phyloP scores from a whole-genome alignment of 2,888 invertebrate species.

The Abscondita cerata region DNA sequence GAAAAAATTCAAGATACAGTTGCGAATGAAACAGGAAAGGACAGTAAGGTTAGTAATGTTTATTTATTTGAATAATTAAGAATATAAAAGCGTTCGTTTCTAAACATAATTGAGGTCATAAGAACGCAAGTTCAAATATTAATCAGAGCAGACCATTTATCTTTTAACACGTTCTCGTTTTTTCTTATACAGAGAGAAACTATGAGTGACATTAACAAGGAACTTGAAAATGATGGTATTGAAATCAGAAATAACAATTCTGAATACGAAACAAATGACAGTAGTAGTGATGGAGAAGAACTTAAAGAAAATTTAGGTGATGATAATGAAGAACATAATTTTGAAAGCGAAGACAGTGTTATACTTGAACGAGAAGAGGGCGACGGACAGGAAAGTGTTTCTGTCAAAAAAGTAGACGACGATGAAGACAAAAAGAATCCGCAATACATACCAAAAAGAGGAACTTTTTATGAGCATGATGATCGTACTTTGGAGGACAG shows the following conservation, averaged over 20 bases:
- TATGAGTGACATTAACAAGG: constrained; percentile 4
- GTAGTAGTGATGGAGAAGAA: constrained; percentile 47
- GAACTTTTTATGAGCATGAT: constrained; percentile 97
- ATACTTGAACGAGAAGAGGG: constrained; percentile 72
- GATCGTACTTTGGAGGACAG: constrained; percentile 80
- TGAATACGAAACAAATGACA: constrained; percentile 47
- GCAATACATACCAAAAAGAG: constrained; percentile 95
- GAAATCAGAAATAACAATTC: constrained; percentile 45
- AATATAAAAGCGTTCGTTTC: background rate
- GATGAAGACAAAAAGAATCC: constrained; percentile 96
- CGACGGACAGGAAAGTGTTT: constrained; percentile 70
- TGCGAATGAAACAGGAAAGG: background rate
- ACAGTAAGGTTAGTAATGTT: constrained; percentile 1
- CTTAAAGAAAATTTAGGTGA: constrained; percentile 35
- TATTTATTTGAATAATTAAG: background rate
- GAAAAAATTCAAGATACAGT: background rate
- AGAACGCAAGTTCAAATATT: constrained; percentile 47
- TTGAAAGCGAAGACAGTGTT: constrained; percentile 58
- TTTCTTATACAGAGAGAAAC: constrained; percentile 6
- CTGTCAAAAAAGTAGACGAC: constrained; percentile 78
- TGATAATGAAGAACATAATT: constrained; percentile 52
- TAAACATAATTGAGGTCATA: constrained; percentile 49
- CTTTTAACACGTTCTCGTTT: background rate
- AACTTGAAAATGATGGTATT: constrained; percentile 15
- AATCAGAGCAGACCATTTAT: constrained; percentile 49